Conservation (phyloP, 2,113 vertebrate genomes). For the Meleagris gallopavo region DNA sequence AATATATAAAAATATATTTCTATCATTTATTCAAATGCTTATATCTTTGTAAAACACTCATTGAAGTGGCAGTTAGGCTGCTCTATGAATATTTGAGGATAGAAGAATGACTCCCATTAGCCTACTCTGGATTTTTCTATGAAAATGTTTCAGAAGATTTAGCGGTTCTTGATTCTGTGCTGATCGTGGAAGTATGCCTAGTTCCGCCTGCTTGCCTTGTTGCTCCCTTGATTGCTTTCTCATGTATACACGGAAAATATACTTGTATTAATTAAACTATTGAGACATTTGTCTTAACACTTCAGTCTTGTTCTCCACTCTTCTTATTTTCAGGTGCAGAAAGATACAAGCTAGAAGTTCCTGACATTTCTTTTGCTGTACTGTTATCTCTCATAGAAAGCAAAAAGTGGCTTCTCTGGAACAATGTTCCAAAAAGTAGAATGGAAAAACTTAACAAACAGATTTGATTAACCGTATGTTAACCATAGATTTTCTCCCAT, state of each 20-base stretch:
- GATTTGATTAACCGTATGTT: background rate
- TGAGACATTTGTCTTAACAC: background rate
- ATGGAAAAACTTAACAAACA: background rate
- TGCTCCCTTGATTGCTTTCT: background rate
- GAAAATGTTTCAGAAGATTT: background rate
- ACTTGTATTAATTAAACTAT: background rate
- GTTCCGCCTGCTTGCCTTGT: background rate
- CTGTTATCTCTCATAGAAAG: background rate
- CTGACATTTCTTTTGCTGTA: background rate
- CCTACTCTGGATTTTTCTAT: background rate
- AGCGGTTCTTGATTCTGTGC: background rate
- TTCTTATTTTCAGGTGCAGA: background rate
- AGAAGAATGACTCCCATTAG: background rate
- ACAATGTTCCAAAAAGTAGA: background rate
- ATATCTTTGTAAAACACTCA: background rate
- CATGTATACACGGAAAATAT: background rate
- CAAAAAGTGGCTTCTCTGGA: background rate
- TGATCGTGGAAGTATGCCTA: background rate
- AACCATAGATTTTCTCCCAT: background rate
- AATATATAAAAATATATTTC: background rate
- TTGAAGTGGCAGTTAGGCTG: background rate
- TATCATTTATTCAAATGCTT: background rate
- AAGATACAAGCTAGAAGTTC: background rate
- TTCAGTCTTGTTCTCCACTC: background rate
- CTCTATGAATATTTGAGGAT: background rate